Evolutionary conservation across 1,140 invertebrate species (phyloP), one percentile per base, ranked within the genome.

Genomic region (Drosophila parabipectinata): DNA sequence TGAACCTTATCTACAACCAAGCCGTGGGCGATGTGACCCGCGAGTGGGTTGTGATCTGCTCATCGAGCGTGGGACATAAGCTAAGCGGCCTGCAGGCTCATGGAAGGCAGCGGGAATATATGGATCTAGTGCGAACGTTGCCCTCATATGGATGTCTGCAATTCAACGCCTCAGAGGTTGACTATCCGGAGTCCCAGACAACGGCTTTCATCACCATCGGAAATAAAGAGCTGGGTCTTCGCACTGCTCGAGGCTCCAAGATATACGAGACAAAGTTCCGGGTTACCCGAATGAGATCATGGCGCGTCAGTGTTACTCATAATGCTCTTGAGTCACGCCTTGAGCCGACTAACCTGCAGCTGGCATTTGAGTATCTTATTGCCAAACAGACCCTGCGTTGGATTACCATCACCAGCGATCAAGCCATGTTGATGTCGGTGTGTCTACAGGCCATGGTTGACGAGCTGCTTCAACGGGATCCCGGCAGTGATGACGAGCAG

Each of bases 301-400:
- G 98, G 98, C 94, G 98, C 75, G 98, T 99, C n/a, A 98, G 96
- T 21, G 97, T 96, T 0, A 92, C 96, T 64, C 96, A 96, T 77
- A 94, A 94, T 89, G 97, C 97, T 92, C 67, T 67, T 10, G 82
- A 90, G 60, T 78, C 90, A 10, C 59, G 79, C 4, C 80, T 79
- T 50, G 62, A 78, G 18, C 74, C 85, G 4, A 59, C 85, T 1
- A 87, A 91, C 37, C 58, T 90, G 10, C 90, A 99, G 92, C 92
- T 99, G 12, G 97, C 98, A 0, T 99, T 99, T 93, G 98, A 99
- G 93, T 99, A 99, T 94, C 93, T 99, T 12, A 95, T 98, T 92
- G 95, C 95, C n/a, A 98, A 96, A 92, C 97, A 98, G 87, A 96
- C 96, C 50, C 92, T 99, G 52, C 95, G 97, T 79, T 99, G 98